Percentiles rank a stretch among this genome's conserved stretches.
Conservation (phyloP, 1,140 invertebrate genomes). For the Hypothenemus hampei region DNA sequence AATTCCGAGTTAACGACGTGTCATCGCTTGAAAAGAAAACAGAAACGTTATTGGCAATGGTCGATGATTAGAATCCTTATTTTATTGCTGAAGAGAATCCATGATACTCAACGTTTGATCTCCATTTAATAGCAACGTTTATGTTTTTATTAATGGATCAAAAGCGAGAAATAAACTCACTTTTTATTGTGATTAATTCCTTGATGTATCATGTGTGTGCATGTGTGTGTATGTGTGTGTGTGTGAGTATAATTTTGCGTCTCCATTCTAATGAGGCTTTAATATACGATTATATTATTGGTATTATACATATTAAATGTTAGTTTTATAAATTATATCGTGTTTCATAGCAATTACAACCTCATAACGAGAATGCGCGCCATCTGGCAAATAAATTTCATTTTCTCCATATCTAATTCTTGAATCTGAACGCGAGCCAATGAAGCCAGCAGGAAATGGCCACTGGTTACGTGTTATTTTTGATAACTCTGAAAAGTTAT, state of each 20-base stretch:
- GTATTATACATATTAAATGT: no score
- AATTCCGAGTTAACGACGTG: slow-evolving; percentile 21
- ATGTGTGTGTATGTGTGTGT: no score
- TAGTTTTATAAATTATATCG: no score
- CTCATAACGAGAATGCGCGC: slow-evolving; percentile 1
- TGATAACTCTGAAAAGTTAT: slow-evolving; percentile 16
- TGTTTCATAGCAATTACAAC: slow-evolving; percentile 12
- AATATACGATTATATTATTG: no score
- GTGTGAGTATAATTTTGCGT: no score
- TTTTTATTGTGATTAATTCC: no score
- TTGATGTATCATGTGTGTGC: no score
- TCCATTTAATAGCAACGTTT: slow-evolving; percentile 4
- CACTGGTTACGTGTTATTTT: slow-evolving; percentile 19
- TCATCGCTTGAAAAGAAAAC: slow-evolving; percentile 25
- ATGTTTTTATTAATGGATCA: slow-evolving; percentile 5
- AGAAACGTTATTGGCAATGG: slow-evolving; percentile 18
- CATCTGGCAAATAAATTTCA: slow-evolving; percentile 17
- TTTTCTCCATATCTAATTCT: slow-evolving; percentile 2
- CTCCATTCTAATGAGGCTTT: no score
- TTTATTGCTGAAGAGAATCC: slow-evolving; percentile 4
- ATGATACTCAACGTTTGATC: slow-evolving; percentile 6
- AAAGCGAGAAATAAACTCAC: not conserved
- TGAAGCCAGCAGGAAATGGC: slow-evolving; percentile 8
- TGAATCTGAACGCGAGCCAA: slow-evolving; percentile 2
- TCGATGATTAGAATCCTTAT: slow-evolving; percentile 16